Conservation (phyloP, 2,888 invertebrate genomes). For the Xanthia icteritia region DNA sequence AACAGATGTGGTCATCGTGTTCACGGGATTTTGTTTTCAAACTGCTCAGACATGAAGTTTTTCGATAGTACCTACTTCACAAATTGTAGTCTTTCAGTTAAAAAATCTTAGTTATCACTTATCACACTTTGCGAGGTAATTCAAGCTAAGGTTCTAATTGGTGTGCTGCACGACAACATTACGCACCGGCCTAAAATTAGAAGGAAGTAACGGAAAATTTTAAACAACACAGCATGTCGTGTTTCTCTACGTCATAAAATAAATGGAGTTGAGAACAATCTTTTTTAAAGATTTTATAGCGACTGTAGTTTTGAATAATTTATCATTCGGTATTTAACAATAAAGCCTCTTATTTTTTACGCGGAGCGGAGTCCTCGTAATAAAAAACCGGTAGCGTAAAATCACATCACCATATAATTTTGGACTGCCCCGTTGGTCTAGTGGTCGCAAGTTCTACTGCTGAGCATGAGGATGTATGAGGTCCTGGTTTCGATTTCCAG, state of each 20-base stretch:
- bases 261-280: not conserved
- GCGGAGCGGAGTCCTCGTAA: not conserved
- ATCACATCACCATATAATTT: too few relatives aligned
- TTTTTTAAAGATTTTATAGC: not conserved
- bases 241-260: not conserved
- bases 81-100: not conserved
- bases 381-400: not conserved
- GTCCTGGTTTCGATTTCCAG: not conserved
- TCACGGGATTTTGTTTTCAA: too few relatives aligned
- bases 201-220: conserved; percentile 45
- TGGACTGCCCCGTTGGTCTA: not conserved
- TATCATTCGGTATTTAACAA: too few relatives aligned
- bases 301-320: not conserved
- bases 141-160: conserved; percentile 35
- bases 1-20: too few relatives aligned
- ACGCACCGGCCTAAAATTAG: not conserved
- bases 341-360: too few relatives aligned
- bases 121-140: conserved; percentile 17
- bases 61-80: not conserved
- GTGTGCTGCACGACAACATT: conserved; percentile 29
- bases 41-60: too few relatives aligned
- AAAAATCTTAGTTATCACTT: conserved; percentile 8
- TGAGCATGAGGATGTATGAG: not conserved
- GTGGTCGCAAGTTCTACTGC: not conserved
- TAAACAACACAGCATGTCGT: not conserved